Conservation (phyloP, 2,888 invertebrate genomes). For the Drosophila peninsularis region DNA sequence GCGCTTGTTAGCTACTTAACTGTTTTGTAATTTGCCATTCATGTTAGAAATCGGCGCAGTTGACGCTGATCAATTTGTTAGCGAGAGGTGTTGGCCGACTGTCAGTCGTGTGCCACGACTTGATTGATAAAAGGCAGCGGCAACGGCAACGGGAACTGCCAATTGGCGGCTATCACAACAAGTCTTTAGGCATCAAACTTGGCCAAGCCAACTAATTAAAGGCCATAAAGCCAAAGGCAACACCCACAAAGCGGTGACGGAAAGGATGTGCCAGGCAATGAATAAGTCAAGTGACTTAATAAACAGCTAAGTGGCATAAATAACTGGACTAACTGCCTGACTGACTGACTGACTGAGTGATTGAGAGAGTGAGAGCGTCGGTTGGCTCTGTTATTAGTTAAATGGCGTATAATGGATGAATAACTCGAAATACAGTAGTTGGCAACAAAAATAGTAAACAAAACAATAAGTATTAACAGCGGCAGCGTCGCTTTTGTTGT, state of each 20-base stretch:
- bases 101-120: slow-evolving; percentile 40
- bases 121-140: slow-evolving; percentile 22
- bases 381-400: slow-evolving; percentile 76
- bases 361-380: slow-evolving; percentile 17
- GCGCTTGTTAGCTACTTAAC: slow-evolving; percentile 56
- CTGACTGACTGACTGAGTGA: slow-evolving; percentile 22
- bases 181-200: not conserved
- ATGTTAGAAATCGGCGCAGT: slow-evolving; percentile 61
- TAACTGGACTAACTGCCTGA: slow-evolving; percentile 19
- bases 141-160: slow-evolving; percentile 29
- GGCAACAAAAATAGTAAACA: slow-evolving; percentile 56
- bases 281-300: slow-evolving; percentile 60
- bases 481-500: slow-evolving; percentile 62
- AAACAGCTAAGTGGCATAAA: slow-evolving; percentile 31
- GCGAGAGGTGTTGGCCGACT: slow-evolving; percentile 40
- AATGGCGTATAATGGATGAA: slow-evolving; percentile 80
- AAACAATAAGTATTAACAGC: slow-evolving; percentile 51
- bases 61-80: slow-evolving; percentile 69
- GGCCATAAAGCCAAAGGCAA: slow-evolving; percentile 40
- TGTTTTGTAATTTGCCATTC: slow-evolving; percentile 76
- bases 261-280: slow-evolving; percentile 52
- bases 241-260: slow-evolving; percentile 63
- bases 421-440: slow-evolving; percentile 52
- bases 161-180: slow-evolving; percentile 37
- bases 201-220: slow-evolving; percentile 37